A percentile compares a stretch with the other conserved stretches of the same genome.
Conservation (phyloP, 2,113 vertebrate species). For the Chlamydotis undulata region DNA sequence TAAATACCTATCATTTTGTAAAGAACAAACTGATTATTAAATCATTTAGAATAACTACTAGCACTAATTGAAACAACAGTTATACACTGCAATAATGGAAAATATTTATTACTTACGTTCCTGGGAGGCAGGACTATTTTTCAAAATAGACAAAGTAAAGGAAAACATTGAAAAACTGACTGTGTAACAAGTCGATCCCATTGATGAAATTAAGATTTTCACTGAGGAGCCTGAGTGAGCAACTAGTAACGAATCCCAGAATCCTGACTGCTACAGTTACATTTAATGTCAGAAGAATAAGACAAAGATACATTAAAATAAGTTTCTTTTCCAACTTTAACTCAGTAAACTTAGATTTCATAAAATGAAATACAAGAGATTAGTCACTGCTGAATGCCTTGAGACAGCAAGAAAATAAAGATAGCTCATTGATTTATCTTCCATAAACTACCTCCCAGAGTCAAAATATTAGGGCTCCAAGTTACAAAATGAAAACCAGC, state of each 20-base stretch:
- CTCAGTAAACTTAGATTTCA: neutral
- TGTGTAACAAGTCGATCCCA: neutral
- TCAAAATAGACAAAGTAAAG: neutral
- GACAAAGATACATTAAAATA: neutral
- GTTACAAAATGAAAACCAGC: conserved; percentile 27
- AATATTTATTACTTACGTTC: neutral
- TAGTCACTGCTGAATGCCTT: neutral
- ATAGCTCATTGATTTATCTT: conserved; percentile 12
- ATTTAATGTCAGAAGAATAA: neutral
- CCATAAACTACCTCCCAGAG: neutral
- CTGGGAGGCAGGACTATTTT: neutral
- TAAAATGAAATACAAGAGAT: neutral
- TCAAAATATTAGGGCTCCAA: conserved; percentile 24
- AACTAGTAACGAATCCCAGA: neutral
- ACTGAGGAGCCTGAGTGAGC: neutral
- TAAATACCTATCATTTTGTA: conserved; percentile 23
- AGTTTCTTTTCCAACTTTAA: neutral
- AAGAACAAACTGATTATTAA: conserved; percentile 34
- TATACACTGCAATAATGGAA: neutral
- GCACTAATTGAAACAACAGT: neutral
- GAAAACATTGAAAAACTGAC: neutral
- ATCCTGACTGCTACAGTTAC: neutral
- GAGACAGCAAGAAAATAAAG: neutral
- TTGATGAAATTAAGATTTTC: neutral
- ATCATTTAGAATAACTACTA: neutral